Evolutionary conservation across 2,888 invertebrate species (phyloP).

Genomic region (Girardia tigrina): DNA sequence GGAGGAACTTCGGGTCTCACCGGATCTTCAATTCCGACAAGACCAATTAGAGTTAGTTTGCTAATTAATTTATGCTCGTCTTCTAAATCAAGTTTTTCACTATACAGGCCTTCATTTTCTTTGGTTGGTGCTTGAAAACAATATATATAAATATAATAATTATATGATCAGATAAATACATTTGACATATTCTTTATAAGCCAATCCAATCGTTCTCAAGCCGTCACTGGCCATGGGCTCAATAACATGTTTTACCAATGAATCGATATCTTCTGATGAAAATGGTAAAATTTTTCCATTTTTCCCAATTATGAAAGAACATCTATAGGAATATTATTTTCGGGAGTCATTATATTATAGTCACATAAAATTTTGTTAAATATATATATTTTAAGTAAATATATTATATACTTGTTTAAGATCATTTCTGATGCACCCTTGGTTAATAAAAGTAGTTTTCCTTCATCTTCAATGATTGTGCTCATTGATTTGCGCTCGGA

Average conservation of each 20-base stretch:
- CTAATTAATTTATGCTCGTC: conserved; percentile 32
- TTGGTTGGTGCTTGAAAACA: neutral
- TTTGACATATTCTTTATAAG: conserved; percentile 82
- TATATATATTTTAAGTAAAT: neutral
- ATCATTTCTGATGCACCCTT: conserved; percentile 99
- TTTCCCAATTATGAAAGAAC: neutral
- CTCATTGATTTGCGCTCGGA: conserved; percentile 97
- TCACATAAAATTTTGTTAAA: no score
- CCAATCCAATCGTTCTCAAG: conserved; percentile 80
- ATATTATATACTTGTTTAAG: conserved; percentile 65
- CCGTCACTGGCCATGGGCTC: conserved; percentile 97
- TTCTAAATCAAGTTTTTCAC: conserved; percentile 35
- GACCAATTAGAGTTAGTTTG: conserved; percentile 73
- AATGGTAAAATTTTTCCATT: conserved; percentile 31
- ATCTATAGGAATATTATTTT: no score
- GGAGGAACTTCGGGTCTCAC: conserved; percentile 79
- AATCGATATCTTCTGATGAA: conserved; percentile 62
- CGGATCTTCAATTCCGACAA: conserved; percentile 96
- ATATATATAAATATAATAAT: no score
- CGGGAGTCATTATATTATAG: no score
- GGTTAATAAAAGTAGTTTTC: conserved; percentile 77
- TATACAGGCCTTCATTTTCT: neutral
- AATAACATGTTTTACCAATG: conserved; percentile 73
- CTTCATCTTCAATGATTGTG: conserved; percentile 68
- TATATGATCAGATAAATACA: conserved; percentile 38